Evolutionary conservation across 1,140 invertebrate species (phyloP).

Genomic region (Drosophila kanapiae): DNA sequence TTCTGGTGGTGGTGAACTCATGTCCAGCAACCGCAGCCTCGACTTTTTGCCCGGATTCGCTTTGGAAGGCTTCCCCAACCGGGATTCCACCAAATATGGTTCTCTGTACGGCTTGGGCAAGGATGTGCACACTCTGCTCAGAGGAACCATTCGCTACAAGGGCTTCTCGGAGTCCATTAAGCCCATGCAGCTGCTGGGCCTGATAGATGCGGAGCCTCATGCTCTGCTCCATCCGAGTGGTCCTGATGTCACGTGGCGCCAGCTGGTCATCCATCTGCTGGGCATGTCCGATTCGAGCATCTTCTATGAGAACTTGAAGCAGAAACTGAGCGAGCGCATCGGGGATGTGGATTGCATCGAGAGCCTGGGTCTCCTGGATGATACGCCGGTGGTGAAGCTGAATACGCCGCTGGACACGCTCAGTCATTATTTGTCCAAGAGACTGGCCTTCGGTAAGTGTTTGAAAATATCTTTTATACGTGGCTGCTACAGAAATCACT

Average conservation of each 20-base stretch:
- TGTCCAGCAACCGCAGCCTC: slow-evolving; percentile 91
- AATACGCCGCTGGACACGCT: slow-evolving; percentile 96
- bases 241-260: slow-evolving; percentile 98
- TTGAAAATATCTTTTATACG: not conserved
- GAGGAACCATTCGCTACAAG: slow-evolving; percentile 96
- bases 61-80: slow-evolving; percentile 97
- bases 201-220: slow-evolving; percentile 94
- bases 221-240: slow-evolving; percentile 96
- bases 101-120: slow-evolving; percentile 93
- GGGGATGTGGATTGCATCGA: slow-evolving; percentile 92
- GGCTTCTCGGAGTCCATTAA: slow-evolving; percentile 95
- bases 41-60: slow-evolving; percentile 98
- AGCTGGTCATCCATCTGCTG: slow-evolving; percentile 94
- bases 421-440: slow-evolving; percentile 94
- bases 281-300: slow-evolving; percentile 94
- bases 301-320: slow-evolving; percentile 96
- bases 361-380: slow-evolving; percentile 94
- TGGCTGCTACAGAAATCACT: too few relatives aligned
- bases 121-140: slow-evolving; percentile 94
- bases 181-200: slow-evolving; percentile 93
- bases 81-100: slow-evolving; percentile 96
- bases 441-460: slow-evolving; percentile 91
- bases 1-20: slow-evolving; percentile 93
- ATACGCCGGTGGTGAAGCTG: slow-evolving; percentile 93
- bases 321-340: slow-evolving; percentile 91